A percentile compares a stretch with the other conserved stretches of the same genome.
Evolutionary conservation across 2,797 vertebrate species (phyloP).

Genomic region (Trachurus trachurus): DNA sequence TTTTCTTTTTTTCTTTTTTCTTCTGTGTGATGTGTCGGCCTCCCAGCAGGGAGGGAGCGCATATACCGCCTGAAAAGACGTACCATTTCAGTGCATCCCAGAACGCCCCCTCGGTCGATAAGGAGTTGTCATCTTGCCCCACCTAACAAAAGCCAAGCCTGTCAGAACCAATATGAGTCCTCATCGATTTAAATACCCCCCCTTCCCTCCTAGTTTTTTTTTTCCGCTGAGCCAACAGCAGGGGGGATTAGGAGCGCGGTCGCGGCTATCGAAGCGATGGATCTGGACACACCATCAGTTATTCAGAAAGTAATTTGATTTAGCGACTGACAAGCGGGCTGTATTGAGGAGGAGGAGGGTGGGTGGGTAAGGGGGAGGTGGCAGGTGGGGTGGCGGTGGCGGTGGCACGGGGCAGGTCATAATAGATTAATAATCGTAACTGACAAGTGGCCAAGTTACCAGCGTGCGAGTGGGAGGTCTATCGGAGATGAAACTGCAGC

Average conservation of each 20-base stretch:
- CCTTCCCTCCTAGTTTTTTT: conserved; percentile 35
- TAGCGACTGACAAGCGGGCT: conserved; percentile 59
- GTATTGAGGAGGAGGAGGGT: conserved; percentile 32
- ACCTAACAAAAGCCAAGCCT: conserved; percentile 62
- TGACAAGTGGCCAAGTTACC: conserved; percentile 64
- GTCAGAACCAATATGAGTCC: conserved; percentile 71
- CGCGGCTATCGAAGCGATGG: conserved; percentile 43
- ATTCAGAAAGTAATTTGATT: conserved; percentile 73
- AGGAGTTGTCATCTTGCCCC: conserved; percentile 62
- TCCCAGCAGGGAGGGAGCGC: conserved; percentile 18
- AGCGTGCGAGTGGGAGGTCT: not conserved
- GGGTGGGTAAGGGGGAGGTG: not conserved
- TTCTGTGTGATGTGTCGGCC: not conserved
- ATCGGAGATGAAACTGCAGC: conserved; percentile 2
- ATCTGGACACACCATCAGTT: conserved; percentile 69
- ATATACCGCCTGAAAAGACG: conserved; percentile 38
- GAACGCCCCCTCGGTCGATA: conserved; percentile 45
- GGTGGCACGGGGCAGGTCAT: conserved; percentile 7
- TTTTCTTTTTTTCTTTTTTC: conserved; percentile 5
- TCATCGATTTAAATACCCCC: conserved; percentile 72
- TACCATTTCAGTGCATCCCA: conserved; percentile 35
- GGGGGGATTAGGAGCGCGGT: conserved; percentile 46
- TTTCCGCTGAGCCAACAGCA: conserved; percentile 56
- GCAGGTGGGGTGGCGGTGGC: conserved; percentile 14
- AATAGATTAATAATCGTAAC: conserved; percentile 67